Base-by-base conservation (phyloP, 2,797 vertebrate genomes). In the Ibycter americanus region DNA sequence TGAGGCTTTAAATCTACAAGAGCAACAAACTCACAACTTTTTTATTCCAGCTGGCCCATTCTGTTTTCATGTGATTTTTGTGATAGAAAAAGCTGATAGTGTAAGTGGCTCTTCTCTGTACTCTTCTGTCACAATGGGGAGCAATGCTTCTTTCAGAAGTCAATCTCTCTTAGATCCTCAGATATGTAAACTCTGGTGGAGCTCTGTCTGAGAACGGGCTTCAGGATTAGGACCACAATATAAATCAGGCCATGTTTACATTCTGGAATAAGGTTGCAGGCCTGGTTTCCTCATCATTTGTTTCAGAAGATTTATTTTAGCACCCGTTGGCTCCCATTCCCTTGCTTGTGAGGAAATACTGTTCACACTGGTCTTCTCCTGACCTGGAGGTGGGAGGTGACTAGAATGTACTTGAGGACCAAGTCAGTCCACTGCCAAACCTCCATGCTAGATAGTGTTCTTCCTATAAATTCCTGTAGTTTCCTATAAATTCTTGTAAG, bases 231-330 rank as follows among this genome's bases (percentile, higher is more conserved):
- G 34, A 62, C 13, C 23, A 25, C 25, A 25, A 4, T 58, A 71
- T 72, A 51, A 56, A 81, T 90, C 38, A 51, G 49, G 49, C 9
- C 3, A 15, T 15, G 8, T 38, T 31, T 54, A 49, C 26, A 25
- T 1, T 5, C 15, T 91, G 40, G 56, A 81, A 31, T 36, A 87
- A 94, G 20, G 9, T 52, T 89, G 17, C 19, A 46, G 18, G 32
- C 16, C 54, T 89, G n/a, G 2, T 76, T 54, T 68, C 42, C 12
- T 51, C 38, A 40, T 78, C 2, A 7, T 56, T 90, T 81, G 6
- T 90, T 95, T 94, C 44, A 86, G 31, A 79, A 70, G 38, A 46
- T 61, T 93, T 79, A 29, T 86, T 90, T 83, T 66, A 25, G 17
- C 26, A 38, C 11, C 19, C 0, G 0, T 31, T 74, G 26, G 5